Base-by-base conservation (phyloP, 2,113 vertebrate genomes). In the Ondatra zibethicus region DNA sequence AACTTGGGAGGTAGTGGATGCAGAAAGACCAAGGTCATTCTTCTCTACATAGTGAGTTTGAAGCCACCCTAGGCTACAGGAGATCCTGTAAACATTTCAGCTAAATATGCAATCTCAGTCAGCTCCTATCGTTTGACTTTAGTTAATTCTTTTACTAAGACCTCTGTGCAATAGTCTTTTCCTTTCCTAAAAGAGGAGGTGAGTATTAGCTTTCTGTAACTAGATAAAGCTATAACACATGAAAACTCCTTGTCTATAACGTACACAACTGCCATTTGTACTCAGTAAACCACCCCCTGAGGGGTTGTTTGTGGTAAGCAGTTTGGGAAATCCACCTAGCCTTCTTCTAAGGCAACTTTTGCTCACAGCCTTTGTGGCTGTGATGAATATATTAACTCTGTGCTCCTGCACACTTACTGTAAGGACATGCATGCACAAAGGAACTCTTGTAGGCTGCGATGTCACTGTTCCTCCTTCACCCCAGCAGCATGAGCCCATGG, bases 361-460 rank as follows among this genome's bases (percentile, higher is more conserved):
- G 61, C 13, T 55, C 36, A 39, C 16, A 11, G 39, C 10, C 4
- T 75, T 66, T n/a, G 55, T 61, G 39, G 19, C 31, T n/a, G 19
- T 50, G 33, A 68, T 10, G 10, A 16, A 9, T 27, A 25, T 19
- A 13, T 19, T 3, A 9, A 31, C 4, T 4, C 9, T 0, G 4
- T 36, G 6, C 10, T 13, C 4, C 17, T 27, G 2, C 52, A 36
- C 3, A 66, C 36, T 55, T 63, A 10, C 11, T 78, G 12, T 17
- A 25, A 16, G 14, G 7, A 0, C 33, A 70, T 61, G 70, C 31
- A 89, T 36, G 70, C 52, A 72, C 78, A 84, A 47, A 93, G 31
- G 55, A 63, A 31, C 33, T 19, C 19, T 10, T 29, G 17, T 11
- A 39, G 47, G 27, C 36, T 19, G 31, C 4, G 19, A 9, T 61